Conservation (phyloP, 1,140 invertebrate species). For the Lepidotrigona ventralis region DNA sequence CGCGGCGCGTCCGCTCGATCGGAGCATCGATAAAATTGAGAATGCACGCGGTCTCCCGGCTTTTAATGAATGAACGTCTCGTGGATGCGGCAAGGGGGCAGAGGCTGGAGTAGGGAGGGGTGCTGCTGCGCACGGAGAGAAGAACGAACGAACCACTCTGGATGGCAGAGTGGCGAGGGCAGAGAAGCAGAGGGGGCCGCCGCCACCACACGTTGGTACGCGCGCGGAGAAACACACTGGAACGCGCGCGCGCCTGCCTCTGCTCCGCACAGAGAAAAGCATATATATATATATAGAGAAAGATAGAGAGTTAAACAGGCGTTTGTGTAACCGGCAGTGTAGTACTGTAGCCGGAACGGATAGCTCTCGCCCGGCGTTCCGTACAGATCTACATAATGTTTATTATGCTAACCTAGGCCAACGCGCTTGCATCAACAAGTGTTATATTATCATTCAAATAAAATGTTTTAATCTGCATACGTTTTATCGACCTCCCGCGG, state of each 20-base stretch:
- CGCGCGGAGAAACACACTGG: conserved; percentile 5
- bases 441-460: conserved; percentile 81
- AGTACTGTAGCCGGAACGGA: conserved; percentile 52
- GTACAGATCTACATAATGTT: conserved; percentile 79
- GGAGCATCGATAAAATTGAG: conserved; percentile 74
- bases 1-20: conserved; percentile 50
- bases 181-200: conserved; percentile 1
- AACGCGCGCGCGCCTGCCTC: conserved; percentile 1
- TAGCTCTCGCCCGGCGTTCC: conserved; percentile 49
- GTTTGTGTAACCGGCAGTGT: conserved; percentile 56
- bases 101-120: conserved; percentile 38
- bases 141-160: conserved; percentile 16
- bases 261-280: background rate
- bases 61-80: conserved; percentile 76
- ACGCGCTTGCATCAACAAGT: conserved; percentile 80
- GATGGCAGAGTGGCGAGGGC: no score
- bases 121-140: conserved; percentile 22
- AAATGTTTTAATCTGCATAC: conserved; percentile 81
- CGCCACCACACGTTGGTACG: conserved; percentile 10
- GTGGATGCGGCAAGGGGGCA: conserved; percentile 67
- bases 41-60: conserved; percentile 64
- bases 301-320: conserved; percentile 44
- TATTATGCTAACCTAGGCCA: conserved; percentile 80
- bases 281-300: background rate
- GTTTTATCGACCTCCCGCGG: conserved; percentile 79